Conservation (phyloP, 2,888 invertebrate genomes). For the Ligdia adustata region DNA sequence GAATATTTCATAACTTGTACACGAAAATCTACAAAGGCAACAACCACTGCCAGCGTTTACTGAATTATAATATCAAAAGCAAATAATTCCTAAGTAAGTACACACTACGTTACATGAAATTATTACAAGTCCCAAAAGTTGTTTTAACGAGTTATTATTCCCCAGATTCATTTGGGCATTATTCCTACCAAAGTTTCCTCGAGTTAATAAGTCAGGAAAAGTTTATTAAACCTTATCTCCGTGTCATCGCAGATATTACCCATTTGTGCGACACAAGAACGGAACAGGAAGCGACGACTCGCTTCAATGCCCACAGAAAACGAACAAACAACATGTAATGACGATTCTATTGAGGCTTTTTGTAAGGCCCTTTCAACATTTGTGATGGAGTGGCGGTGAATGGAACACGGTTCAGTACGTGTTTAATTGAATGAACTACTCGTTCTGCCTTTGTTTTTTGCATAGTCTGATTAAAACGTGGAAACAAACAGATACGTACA, state of each 20-base stretch:
- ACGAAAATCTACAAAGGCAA: conserved; percentile 30
- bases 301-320: conserved; percentile 56
- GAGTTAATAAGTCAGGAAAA: conserved; percentile 42
- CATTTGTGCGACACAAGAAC: conserved; percentile 45
- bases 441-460: conserved; percentile 17
- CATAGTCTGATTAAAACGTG: conserved; percentile 10
- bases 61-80: conserved; percentile 31
- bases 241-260: conserved; percentile 38
- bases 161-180: conserved; percentile 2
- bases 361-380: conserved; percentile 64
- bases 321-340: conserved; percentile 68
- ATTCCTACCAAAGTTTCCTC: conserved; percentile 23
- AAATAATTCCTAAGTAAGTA: conserved; percentile 17
- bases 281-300: conserved; percentile 70
- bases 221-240: conserved; percentile 45
- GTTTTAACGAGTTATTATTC: conserved; percentile 34
- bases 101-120: conserved; percentile 19
- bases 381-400: conserved; percentile 44
- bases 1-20: conserved; percentile 16
- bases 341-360: conserved; percentile 65
- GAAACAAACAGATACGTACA: conserved; percentile 11
- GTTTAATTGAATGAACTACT: conserved; percentile 38
- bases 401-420: conserved; percentile 42
- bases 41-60: conserved; percentile 28
- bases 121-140: conserved; percentile 33